Percentiles rank a stretch among this genome's conserved stretches.
Conservation (phyloP, 2,888 invertebrate species). For the Hirtodrosophila trivittata region DNA sequence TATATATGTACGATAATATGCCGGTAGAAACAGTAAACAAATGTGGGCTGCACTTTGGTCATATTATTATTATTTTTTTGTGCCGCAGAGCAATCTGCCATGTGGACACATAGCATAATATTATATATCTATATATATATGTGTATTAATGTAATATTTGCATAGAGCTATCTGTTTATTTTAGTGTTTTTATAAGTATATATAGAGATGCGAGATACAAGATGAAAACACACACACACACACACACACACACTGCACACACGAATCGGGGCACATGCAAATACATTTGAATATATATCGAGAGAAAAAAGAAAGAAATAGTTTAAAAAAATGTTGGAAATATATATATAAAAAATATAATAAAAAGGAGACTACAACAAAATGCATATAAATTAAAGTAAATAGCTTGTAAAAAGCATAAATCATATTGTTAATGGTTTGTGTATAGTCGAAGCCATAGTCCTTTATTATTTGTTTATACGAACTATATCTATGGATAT, state of each 20-base stretch:
- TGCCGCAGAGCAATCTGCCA: no score
- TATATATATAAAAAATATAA: slow-evolving; percentile 8
- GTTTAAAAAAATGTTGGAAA: no score
- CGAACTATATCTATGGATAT: slow-evolving; percentile 4
- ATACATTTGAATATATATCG: slow-evolving; percentile 4
- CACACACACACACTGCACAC: slow-evolving; percentile 54
- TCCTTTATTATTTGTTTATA: slow-evolving; percentile 54
- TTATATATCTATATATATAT: no score
- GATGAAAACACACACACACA: slow-evolving; percentile 7
- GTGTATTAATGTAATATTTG: slow-evolving; percentile 8
- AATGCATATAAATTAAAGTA: slow-evolving; percentile 61
- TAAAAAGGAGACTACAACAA: slow-evolving; percentile 31
- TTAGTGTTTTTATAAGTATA: slow-evolving; percentile 16
- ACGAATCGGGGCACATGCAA: slow-evolving; percentile 66
- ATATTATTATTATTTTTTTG: no score
- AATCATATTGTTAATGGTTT: slow-evolving; percentile 68
- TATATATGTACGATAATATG: not conserved
- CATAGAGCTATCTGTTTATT: slow-evolving; percentile 8
- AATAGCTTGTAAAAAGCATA: slow-evolving; percentile 65
- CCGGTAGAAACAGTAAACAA: not conserved
- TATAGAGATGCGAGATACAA: slow-evolving; percentile 9
- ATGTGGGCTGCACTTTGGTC: no score
- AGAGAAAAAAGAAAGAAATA: slow-evolving; percentile 1
- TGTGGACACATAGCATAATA: no score
- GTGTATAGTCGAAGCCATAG: slow-evolving; percentile 29